Base-by-base conservation (phyloP, 1,140 invertebrate genomes). In the Chymomyza costata region DNA sequence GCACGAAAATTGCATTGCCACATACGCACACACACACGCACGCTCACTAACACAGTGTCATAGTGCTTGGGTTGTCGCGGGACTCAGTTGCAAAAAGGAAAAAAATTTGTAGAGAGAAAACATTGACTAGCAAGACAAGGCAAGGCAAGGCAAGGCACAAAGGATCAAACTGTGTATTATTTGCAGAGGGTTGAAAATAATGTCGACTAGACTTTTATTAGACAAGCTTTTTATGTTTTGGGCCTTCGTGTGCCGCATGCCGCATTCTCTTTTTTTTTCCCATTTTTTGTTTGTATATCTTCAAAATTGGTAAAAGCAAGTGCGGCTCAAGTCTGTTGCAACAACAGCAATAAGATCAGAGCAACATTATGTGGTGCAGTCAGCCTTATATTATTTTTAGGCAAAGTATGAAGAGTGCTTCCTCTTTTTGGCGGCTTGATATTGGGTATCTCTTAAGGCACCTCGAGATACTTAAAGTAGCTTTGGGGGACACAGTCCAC, bases 161-260 rank as follows among this genome's bases (percentile, higher is more conserved):
- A 48, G 73, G 73, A 78, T 78, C 73, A 78, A 78, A 68, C 67
- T 78, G 73, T 80, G 71, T 78, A 80, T 78, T 73, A 78, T 80
- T 78, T 73, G 67, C 46, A 25, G 63, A 67, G 68, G 73, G 73
- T 73, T 73, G 43, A 67, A 67, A 70, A 67, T 81, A 81, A 66
- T 74, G 61, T 81, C 55, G 78, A 82, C 78, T 71, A 82, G 78
- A 82, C 78, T 82, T 82, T 82, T 82, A 82, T 82, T 78, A 82
- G 78, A 82, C 78, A 67, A 67, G 67, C 64, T 53, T 60, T 39
- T 41, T 48, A 37, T 45, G 55, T 49, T 15, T 35, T 52, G 34
- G 28, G 50, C 49, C 50, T 21, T 57, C 25, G 44, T 43, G 34
- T 58, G 39, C 46, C 16, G 41, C 17, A 49, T 25, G 39, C 16